A percentile compares a stretch with the other conserved stretches of the same genome.
These are phyloP conservation scores for Plemyria rubiginata DNA, from an alignment of 2,888 invertebrate species.

Conservation along the genomic window DNA sequence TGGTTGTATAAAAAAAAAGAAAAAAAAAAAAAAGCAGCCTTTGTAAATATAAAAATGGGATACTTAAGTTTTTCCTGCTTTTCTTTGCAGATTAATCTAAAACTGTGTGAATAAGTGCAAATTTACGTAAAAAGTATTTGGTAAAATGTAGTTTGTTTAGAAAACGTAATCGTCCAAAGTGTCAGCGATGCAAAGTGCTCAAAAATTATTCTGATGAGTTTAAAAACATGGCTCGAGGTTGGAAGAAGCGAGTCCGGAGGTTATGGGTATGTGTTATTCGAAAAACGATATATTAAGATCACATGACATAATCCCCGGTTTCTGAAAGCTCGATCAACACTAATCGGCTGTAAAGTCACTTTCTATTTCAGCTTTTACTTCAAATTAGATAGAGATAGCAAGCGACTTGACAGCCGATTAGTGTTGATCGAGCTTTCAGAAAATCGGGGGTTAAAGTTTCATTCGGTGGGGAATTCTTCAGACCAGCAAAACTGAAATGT, in stretches of 20 bases:
- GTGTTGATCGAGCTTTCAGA: too few relatives aligned
- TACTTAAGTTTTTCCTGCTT: not conserved
- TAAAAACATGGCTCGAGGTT: constrained; percentile 65
- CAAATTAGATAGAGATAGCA: too few relatives aligned
- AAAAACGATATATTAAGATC: not conserved
- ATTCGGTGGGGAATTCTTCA: too few relatives aligned
- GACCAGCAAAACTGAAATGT: too few relatives aligned
- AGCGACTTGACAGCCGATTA: too few relatives aligned
- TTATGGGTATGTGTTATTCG: constrained; percentile 67
- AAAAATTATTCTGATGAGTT: constrained; percentile 12
- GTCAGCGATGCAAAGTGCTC: constrained; percentile 7
- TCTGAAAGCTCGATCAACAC: too few relatives aligned
- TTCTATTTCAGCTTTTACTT: too few relatives aligned
- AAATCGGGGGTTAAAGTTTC: too few relatives aligned
- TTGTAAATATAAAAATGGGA: not conserved
- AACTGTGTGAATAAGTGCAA: not conserved
- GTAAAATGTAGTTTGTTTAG: not conserved
- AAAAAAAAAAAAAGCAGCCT: too few relatives aligned
- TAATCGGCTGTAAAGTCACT: too few relatives aligned
- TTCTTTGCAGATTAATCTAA: not conserved
- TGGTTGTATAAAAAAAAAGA: not conserved
- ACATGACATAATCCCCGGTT: too few relatives aligned
- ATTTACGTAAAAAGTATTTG: not conserved
- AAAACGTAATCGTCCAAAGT: not conserved
- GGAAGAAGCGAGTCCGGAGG: constrained; percentile 64